A percentile compares a stretch with the other conserved stretches of the same genome.
Conservation (phyloP, 2,113 vertebrate genomes). For the Phrynosoma blainvillii region DNA sequence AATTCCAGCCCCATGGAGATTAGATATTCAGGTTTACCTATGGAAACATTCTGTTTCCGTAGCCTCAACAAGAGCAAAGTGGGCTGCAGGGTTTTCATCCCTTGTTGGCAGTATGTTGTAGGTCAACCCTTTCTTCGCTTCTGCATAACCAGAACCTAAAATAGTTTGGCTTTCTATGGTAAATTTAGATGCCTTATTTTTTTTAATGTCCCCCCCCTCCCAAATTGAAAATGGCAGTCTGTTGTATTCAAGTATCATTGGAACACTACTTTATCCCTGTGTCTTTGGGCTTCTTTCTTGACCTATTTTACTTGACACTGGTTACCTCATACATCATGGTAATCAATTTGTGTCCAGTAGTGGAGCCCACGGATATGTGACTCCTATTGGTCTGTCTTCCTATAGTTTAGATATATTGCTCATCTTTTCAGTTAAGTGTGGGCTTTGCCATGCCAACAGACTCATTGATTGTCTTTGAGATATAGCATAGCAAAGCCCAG, state of each 20-base stretch:
- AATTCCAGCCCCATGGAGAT: background rate
- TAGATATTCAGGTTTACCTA: background rate
- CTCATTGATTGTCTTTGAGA: background rate
- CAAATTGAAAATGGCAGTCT: background rate
- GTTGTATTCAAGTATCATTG: too few relatives aligned
- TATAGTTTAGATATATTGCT: background rate
- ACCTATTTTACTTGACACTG: background rate
- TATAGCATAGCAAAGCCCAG: background rate
- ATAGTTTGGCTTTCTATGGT: background rate
- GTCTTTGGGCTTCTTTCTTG: background rate
- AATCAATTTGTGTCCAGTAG: background rate
- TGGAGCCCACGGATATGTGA: background rate
- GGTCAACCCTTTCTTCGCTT: background rate
- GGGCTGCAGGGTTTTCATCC: background rate
- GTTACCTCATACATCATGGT: background rate
- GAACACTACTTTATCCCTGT: background rate
- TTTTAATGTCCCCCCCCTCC: too few relatives aligned
- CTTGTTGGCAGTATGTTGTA: background rate
- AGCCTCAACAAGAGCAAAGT: background rate
- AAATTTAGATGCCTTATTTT: background rate
- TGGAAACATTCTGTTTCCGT: background rate
- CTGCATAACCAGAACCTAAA: background rate
- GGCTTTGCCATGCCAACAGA: background rate
- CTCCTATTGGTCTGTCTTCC: background rate
- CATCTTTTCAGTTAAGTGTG: too few relatives aligned